A percentile compares a stretch with the other conserved stretches of the same genome.
Conservation (phyloP, 2,113 vertebrate species). For the Silurus asotus region DNA sequence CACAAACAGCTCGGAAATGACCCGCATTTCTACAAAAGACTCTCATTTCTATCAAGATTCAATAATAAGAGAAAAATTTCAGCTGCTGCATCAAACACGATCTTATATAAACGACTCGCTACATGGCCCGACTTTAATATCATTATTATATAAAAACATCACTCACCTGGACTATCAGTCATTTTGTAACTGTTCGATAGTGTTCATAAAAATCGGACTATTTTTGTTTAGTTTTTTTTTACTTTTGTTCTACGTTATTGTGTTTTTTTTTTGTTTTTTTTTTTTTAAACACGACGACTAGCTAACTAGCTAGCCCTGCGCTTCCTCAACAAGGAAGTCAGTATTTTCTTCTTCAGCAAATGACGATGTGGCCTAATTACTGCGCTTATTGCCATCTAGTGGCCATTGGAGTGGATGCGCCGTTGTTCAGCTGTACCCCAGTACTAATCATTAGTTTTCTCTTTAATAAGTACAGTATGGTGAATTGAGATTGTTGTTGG, state of each 20-base stretch:
- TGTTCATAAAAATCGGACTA: not conserved
- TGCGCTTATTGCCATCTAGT: not conserved
- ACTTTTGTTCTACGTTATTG: not conserved
- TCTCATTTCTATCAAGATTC: too few species aligned
- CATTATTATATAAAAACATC: not conserved
- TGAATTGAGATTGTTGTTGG: too few species aligned
- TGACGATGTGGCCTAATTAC: not conserved
- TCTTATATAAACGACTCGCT: not conserved
- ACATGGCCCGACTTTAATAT: not conserved
- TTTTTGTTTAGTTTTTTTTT: not conserved
- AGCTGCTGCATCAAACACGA: too few species aligned
- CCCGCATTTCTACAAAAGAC: too few species aligned
- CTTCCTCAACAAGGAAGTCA: conserved; percentile 4
- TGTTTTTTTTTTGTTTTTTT: too few species aligned
- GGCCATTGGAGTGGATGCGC: not conserved
- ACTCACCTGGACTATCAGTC: conserved; percentile 43
- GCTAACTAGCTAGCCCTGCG: not conserved
- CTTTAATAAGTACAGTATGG: too few species aligned
- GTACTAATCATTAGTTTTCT: too few species aligned
- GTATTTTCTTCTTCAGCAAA: not conserved
- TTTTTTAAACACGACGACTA: not conserved
- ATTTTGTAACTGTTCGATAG: not conserved
- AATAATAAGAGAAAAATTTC: too few species aligned
- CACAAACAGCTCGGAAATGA: too few species aligned
- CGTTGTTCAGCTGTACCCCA: too few species aligned